phyloP scores from a whole-genome alignment of 2,888 invertebrate genomes.

The Argyra leucocephala region DNA sequence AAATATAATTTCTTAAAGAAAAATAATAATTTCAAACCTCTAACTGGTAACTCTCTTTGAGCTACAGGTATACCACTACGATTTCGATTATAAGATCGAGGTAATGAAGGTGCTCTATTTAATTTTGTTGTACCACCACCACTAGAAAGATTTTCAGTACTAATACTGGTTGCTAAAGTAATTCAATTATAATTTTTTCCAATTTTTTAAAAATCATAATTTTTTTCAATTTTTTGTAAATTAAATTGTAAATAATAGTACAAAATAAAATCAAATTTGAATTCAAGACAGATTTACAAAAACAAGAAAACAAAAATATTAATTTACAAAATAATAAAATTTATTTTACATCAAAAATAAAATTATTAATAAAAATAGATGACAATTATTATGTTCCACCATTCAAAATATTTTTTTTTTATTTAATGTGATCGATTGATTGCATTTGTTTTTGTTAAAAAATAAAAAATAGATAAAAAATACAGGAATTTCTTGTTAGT shows the following conservation, averaged over 20 bases:
- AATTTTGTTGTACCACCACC: conserved; percentile 44
- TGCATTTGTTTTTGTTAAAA: not conserved
- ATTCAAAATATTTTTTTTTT: not conserved
- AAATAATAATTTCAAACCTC: conserved; percentile 25
- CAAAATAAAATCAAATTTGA: not conserved
- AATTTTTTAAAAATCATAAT: not conserved
- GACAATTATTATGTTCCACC: too few species aligned
- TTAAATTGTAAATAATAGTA: not conserved
- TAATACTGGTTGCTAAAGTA: conserved; percentile 32
- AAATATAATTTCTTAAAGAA: too few species aligned
- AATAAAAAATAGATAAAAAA: not conserved
- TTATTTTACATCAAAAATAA: not conserved
- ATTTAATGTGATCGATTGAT: not conserved
- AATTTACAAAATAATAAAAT: not conserved
- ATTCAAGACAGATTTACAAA: not conserved
- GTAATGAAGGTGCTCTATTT: conserved; percentile 51
- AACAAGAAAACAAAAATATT: not conserved
- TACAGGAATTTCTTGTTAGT: conserved; percentile 2
- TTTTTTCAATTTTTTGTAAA: not conserved
- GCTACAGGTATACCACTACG: conserved; percentile 52
- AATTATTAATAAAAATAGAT: not conserved
- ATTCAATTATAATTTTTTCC: not conserved
- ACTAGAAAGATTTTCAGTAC: conserved; percentile 52
- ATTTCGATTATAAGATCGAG: conserved; percentile 49
- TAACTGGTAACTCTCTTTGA: conserved; percentile 28